Evolutionary conservation across 2,797 vertebrate genomes (phyloP).

Genomic region (Eurystomus glaucurus): DNA sequence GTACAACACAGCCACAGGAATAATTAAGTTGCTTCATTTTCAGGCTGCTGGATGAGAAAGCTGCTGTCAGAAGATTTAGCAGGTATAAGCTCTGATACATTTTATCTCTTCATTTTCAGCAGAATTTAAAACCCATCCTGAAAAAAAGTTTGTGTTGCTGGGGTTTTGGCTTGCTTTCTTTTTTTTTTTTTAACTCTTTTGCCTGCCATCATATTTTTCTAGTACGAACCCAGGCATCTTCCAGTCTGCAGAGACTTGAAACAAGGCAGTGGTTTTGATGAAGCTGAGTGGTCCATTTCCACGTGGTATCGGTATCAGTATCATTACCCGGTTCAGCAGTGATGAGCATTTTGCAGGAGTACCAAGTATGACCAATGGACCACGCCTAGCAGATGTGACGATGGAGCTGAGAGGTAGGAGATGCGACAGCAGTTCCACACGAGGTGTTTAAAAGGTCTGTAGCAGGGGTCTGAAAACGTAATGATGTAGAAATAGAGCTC

Average conservation of each 20-base stretch:
- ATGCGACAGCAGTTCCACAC: not conserved
- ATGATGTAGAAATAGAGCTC: not conserved
- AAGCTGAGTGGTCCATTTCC: not conserved
- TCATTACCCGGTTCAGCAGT: not conserved
- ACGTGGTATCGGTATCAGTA: not conserved
- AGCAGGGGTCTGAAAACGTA: not conserved
- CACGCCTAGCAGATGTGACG: not conserved
- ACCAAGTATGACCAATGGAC: not conserved
- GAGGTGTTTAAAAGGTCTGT: not conserved
- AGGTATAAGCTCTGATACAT: constrained; percentile 27
- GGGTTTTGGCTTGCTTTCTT: not conserved
- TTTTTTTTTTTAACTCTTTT: not conserved
- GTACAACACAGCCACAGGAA: not conserved
- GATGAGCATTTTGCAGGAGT: not conserved
- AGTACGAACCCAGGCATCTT: not conserved
- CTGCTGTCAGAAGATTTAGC: constrained; percentile 34
- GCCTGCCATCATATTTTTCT: not conserved
- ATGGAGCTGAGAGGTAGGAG: not conserved
- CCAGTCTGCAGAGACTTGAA: not conserved
- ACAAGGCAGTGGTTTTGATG: not conserved
- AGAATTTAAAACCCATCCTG: constrained; percentile 8
- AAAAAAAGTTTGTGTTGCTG: not conserved
- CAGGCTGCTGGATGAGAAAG: constrained; percentile 47
- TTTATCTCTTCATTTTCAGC: constrained; percentile 13
- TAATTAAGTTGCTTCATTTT: constrained; percentile 63